These are phyloP conservation scores for Rhingia campestris DNA, from an alignment of 2,888 invertebrate genomes.

Conservation along the genomic window DNA sequence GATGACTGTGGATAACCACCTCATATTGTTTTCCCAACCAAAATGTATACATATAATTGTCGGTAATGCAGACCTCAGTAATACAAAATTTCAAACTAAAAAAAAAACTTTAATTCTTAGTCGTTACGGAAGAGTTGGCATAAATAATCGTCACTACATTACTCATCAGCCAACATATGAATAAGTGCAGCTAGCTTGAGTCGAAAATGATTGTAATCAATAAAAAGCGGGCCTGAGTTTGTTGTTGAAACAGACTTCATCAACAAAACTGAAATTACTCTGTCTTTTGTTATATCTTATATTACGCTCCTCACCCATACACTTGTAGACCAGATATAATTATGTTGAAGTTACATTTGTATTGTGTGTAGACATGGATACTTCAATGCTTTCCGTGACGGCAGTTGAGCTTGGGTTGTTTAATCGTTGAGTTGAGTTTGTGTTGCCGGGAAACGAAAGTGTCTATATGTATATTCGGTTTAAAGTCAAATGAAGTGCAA, in stretches of 20 bases:
- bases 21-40: too few species aligned
- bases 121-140: slow-evolving; percentile 35
- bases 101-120: not conserved
- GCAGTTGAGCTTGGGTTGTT: slow-evolving; percentile 79
- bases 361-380: slow-evolving; percentile 24
- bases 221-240: slow-evolving; percentile 51
- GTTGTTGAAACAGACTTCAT: slow-evolving; percentile 30
- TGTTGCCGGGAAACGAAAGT: slow-evolving; percentile 72
- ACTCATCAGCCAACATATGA: slow-evolving; percentile 7
- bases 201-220: slow-evolving; percentile 51
- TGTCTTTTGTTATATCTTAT: slow-evolving; percentile 17
- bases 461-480: slow-evolving; percentile 58
- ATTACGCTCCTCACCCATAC: not conserved
- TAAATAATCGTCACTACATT: not conserved
- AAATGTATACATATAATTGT: too few species aligned
- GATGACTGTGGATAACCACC: too few species aligned
- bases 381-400: slow-evolving; percentile 13
- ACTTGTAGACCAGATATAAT: not conserved
- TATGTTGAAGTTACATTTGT: not conserved
- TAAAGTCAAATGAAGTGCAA: slow-evolving; percentile 52
- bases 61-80: too few species aligned
- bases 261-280: slow-evolving; percentile 28
- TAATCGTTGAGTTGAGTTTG: slow-evolving; percentile 81
- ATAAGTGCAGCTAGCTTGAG: slow-evolving; percentile 50
- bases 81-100: too few species aligned